Conservation (phyloP, 2,888 invertebrate genomes). For the Crioceris asparagi region DNA sequence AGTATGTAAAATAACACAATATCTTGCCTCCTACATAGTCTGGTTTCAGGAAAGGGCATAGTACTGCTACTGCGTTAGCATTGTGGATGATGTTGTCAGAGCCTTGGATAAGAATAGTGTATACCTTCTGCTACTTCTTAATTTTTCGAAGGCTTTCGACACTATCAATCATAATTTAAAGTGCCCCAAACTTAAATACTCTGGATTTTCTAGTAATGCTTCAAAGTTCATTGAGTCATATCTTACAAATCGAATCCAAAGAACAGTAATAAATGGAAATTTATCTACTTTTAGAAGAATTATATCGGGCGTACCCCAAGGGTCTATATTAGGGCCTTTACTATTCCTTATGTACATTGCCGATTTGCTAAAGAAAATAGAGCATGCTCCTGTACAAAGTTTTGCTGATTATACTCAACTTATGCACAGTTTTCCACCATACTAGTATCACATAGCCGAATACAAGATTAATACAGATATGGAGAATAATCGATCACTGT, state of each 20-base stretch:
- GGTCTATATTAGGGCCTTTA: slow-evolving; percentile 3
- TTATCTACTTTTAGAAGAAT: background rate
- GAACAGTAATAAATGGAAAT: background rate
- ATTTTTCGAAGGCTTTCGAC: slow-evolving; percentile 4
- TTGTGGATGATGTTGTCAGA: background rate
- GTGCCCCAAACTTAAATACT: background rate
- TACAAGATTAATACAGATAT: background rate
- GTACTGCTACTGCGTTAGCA: too few relatives aligned
- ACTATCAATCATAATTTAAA: slow-evolving; percentile 1
- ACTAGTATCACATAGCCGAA: background rate
- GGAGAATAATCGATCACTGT: background rate
- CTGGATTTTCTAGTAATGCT: background rate
- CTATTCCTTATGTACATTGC: slow-evolving; percentile 1
- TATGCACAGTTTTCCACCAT: background rate
- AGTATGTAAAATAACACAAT: too few relatives aligned
- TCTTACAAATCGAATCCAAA: background rate
- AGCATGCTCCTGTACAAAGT: background rate
- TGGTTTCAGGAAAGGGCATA: too few relatives aligned
- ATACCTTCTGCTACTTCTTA: background rate
- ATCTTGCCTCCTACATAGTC: too few relatives aligned
- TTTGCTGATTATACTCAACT: slow-evolving; percentile 6
- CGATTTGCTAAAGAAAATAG: background rate
- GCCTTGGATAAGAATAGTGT: background rate
- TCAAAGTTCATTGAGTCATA: background rate
- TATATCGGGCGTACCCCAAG: background rate